Percentiles rank a stretch among this genome's conserved stretches.
Conservation (phyloP, 2,113 vertebrate species). For the Himantopus leucocephalus region DNA sequence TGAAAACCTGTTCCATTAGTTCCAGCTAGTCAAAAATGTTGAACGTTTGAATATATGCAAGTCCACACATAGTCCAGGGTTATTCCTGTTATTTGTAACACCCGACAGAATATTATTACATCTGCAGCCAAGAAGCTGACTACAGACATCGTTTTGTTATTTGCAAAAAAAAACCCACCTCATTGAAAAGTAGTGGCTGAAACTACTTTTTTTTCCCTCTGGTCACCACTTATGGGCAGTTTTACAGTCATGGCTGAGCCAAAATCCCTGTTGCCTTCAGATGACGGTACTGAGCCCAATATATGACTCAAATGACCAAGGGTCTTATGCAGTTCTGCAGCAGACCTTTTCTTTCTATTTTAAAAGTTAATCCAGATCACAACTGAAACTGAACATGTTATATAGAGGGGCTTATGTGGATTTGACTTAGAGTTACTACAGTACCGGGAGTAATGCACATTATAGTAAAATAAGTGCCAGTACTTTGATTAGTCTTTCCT, state of each 20-base stretch:
- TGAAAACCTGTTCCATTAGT: background rate
- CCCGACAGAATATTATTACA: background rate
- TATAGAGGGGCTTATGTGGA: background rate
- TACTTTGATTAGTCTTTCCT: slow-evolving; percentile 24
- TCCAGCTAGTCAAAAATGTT: background rate
- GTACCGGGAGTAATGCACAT: slow-evolving; percentile 12
- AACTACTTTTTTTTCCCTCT: background rate
- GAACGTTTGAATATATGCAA: background rate
- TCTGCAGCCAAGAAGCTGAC: background rate
- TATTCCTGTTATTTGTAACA: background rate
- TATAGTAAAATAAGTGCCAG: background rate
- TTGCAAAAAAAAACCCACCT: background rate
- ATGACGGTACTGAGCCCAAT: background rate
- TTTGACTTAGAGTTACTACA: slow-evolving; percentile 44
- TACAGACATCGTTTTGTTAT: background rate
- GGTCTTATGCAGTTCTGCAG: background rate
- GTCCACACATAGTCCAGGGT: background rate
- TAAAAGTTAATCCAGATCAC: slow-evolving; percentile 59
- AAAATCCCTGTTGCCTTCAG: background rate
- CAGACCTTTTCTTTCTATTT: slow-evolving; percentile 11
- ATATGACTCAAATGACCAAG: background rate
- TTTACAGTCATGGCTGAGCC: background rate
- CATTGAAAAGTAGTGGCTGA: background rate
- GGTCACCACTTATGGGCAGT: background rate
- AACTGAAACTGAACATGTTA: slow-evolving; percentile 28